phyloP scores from a whole-genome alignment of 1,140 invertebrate species.

The Sycophila sp. region DNA sequence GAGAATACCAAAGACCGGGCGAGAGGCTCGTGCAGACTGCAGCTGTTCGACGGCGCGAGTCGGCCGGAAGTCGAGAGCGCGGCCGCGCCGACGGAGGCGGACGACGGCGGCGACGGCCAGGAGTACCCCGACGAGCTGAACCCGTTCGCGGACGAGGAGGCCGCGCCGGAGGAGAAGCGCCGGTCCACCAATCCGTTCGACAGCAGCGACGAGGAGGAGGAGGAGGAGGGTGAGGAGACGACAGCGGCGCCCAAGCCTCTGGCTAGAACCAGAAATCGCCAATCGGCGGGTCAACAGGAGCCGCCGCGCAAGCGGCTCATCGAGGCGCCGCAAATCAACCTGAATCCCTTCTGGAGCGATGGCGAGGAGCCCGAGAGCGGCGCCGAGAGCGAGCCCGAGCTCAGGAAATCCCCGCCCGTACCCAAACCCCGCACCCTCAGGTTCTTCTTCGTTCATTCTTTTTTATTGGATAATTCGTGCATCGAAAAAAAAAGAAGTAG shows the following conservation, averaged over 20 bases:
- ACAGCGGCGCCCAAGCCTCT: constrained; percentile 44
- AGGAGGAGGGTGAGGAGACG: constrained; percentile 54
- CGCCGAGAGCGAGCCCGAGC: constrained; percentile 50
- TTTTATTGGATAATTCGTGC: background rate
- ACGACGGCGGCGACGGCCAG: background rate
- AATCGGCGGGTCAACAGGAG: constrained; percentile 37
- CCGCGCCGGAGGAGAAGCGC: background rate
- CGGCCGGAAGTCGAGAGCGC: background rate
- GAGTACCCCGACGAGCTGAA: constrained; percentile 82
- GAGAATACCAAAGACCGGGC: constrained; percentile 33
- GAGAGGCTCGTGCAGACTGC: background rate
- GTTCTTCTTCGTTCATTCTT: background rate
- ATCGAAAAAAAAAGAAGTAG: too few species aligned
- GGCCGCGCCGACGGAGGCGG: background rate
- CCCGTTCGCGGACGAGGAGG: constrained; percentile 80
- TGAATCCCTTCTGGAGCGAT: constrained; percentile 79
- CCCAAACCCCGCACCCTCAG: constrained; percentile 65
- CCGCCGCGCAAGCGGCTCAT: constrained; percentile 53
- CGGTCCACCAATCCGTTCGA: constrained; percentile 75
- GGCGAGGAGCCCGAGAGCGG: constrained; percentile 71
- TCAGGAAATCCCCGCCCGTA: constrained; percentile 56
- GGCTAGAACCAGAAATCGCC: constrained; percentile 50
- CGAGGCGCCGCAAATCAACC: constrained; percentile 62
- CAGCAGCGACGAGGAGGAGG: constrained; percentile 56
- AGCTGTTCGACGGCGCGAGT: background rate